phyloP scores from a whole-genome alignment of 1,140 invertebrate genomes.

The Neodiprion virginianus region DNA sequence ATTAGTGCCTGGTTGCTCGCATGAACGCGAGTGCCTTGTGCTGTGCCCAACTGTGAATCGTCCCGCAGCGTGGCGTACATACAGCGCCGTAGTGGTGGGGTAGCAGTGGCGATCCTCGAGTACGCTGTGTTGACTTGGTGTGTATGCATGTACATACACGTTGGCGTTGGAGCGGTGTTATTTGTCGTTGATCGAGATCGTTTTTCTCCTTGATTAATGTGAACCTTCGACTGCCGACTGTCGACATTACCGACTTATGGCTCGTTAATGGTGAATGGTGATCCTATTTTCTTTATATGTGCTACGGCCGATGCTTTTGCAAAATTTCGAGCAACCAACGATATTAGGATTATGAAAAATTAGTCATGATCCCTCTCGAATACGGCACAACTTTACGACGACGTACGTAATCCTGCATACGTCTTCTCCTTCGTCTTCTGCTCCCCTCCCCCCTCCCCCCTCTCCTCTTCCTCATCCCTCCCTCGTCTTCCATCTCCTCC shows the following conservation, averaged over 20 bases:
- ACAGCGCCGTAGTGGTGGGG: background rate
- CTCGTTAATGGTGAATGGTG: background rate
- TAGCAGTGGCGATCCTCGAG: background rate
- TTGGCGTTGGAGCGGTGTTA: background rate
- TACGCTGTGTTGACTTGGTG: background rate
- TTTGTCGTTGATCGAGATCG: too few species aligned
- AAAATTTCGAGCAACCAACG: background rate
- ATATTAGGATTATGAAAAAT: background rate
- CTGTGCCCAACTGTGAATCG: conserved; percentile 2
- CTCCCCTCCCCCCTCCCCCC: background rate
- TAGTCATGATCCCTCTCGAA: background rate
- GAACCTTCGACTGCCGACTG: background rate
- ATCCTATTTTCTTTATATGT: background rate
- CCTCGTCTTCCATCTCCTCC: background rate
- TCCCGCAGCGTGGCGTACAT: background rate
- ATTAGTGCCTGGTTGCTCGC: background rate
- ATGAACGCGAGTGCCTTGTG: background rate
- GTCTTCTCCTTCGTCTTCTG: background rate
- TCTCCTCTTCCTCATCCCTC: background rate
- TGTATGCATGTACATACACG: background rate
- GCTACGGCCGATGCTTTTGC: background rate
- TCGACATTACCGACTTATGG: background rate
- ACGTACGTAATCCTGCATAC: background rate
- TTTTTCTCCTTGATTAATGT: background rate
- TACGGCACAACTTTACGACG: background rate